Percentiles rank a stretch among this genome's conserved stretches.
Conservation (phyloP, 2,113 vertebrate genomes). For the Azemiops feae region DNA sequence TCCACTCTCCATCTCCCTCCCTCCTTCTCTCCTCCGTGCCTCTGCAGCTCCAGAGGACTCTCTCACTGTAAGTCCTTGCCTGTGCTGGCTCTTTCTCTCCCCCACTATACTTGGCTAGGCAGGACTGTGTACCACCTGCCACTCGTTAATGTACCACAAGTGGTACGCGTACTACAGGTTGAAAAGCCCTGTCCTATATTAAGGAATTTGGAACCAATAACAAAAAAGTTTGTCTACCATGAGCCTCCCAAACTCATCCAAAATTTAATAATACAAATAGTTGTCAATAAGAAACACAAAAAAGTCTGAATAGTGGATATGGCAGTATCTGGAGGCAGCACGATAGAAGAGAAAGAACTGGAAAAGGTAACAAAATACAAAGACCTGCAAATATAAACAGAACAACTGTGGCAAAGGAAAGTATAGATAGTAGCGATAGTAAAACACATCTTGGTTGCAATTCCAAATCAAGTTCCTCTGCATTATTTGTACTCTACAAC, state of each 20-base stretch:
- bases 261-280: background rate
- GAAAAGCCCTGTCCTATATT: too few relatives aligned
- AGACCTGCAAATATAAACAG: background rate
- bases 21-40: too few relatives aligned
- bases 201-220: background rate
- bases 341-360: background rate
- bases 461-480: background rate
- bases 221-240: background rate
- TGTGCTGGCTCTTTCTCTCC: too few relatives aligned
- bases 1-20: too few relatives aligned
- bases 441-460: too few relatives aligned
- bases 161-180: too few relatives aligned
- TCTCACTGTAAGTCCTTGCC: too few relatives aligned
- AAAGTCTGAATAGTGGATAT: background rate
- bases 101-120: too few relatives aligned
- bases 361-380: background rate
- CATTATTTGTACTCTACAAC: background rate
- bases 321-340: background rate
- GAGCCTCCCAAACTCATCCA: background rate
- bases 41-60: too few relatives aligned
- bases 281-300: background rate
- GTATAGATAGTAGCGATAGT: background rate
- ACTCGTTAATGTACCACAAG: too few relatives aligned
- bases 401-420: background rate
- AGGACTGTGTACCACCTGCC: too few relatives aligned